Percentiles rank a stretch among this genome's conserved stretches.
phyloP scores from a whole-genome alignment of 2,888 invertebrate genomes.

The Galerucella pusilla region DNA sequence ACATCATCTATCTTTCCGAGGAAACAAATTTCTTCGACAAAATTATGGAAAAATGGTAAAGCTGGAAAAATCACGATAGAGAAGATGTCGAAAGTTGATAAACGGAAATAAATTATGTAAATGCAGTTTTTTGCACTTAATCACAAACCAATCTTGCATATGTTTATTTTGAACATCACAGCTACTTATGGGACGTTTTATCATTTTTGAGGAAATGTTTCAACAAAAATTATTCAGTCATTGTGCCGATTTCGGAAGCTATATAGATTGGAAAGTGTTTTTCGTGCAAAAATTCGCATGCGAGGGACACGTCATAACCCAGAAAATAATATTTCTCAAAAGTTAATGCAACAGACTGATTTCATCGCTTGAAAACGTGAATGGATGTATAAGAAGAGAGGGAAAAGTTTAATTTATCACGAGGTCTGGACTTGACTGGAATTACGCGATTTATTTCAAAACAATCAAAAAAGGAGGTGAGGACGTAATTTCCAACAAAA shows the following conservation, averaged over 20 bases:
- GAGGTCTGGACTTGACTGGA: conserved; percentile 21
- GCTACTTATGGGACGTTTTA: too few relatives aligned
- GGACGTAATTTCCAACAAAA: too few relatives aligned
- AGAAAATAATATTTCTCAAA: conserved; percentile 30
- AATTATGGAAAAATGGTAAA: background rate
- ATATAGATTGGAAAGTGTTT: conserved; percentile 25
- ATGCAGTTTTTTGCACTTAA: too few relatives aligned
- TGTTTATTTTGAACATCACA: too few relatives aligned
- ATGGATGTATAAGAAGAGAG: conserved; percentile 26
- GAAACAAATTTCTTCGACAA: background rate
- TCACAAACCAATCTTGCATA: too few relatives aligned
- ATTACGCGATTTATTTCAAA: background rate
- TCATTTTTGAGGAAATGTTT: background rate
- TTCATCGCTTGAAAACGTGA: conserved; percentile 32
- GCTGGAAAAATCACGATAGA: background rate
- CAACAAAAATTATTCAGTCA: background rate
- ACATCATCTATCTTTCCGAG: conserved; percentile 1
- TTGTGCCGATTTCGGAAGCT: conserved; percentile 8
- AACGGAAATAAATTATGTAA: too few relatives aligned
- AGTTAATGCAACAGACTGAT: conserved; percentile 36
- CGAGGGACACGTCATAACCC: conserved; percentile 31
- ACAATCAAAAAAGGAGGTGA: background rate
- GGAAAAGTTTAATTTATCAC: conserved; percentile 30
- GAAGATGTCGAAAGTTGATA: too few relatives aligned
- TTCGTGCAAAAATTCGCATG: conserved; percentile 28